phyloP scores from a whole-genome alignment of 2,888 invertebrate species.

The Drosophila aldrichi region DNA sequence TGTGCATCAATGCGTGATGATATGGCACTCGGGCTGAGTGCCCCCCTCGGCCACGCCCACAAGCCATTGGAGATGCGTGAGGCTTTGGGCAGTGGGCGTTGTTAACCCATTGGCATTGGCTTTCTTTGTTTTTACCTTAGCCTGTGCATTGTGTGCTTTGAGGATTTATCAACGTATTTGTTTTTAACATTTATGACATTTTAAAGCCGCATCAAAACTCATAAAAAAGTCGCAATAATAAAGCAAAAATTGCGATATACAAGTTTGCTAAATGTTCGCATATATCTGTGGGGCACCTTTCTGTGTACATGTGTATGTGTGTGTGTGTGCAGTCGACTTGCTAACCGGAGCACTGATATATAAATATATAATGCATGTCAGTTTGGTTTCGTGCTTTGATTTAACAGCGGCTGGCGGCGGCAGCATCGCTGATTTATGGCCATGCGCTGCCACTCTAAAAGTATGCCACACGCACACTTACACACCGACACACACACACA shows the following conservation, averaged over 20 bases:
- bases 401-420: conserved; percentile 61
- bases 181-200: conserved; percentile 71
- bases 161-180: conserved; percentile 59
- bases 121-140: conserved; percentile 31
- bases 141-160: conserved; percentile 10
- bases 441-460: conserved; percentile 34
- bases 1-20: conserved; percentile 69
- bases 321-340: conserved; percentile 49
- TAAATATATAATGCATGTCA: conserved; percentile 76
- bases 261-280: conserved; percentile 51
- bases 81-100: neutral
- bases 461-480: conserved; percentile 30
- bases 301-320: neutral
- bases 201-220: conserved; percentile 68
- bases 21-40: conserved; percentile 38
- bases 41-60: conserved; percentile 8
- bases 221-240: conserved; percentile 57
- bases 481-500: neutral
- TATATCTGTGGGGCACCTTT: conserved; percentile 38
- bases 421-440: conserved; percentile 66
- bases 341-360: conserved; percentile 57
- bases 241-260: conserved; percentile 47
- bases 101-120: conserved; percentile 37
- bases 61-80: conserved; percentile 9
- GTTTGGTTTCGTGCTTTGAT: conserved; percentile 76